phyloP scores from a whole-genome alignment of 2,888 invertebrate species.

The Rhagophthalmus giganteus region DNA sequence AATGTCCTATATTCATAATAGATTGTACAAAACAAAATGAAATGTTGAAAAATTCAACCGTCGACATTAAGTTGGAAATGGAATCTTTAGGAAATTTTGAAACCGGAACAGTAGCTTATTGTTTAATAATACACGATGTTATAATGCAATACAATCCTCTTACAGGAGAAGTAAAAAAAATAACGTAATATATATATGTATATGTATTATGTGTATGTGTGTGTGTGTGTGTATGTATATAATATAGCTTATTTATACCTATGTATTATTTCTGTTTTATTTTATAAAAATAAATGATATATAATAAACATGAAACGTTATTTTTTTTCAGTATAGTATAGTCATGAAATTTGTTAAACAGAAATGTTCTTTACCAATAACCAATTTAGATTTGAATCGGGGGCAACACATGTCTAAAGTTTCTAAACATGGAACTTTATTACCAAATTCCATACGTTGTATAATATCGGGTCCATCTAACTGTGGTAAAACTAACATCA shows the following conservation, averaged over 20 bases:
- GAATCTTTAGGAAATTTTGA: constrained; percentile 33
- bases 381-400: background rate
- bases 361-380: background rate
- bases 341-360: background rate
- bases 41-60: constrained; percentile 33
- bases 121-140: constrained; percentile 35
- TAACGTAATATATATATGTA: background rate
- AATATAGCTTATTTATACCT: too few species aligned
- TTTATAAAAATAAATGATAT: background rate
- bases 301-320: background rate
- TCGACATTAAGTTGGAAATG: constrained; percentile 37
- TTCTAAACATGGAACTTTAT: background rate
- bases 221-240: too few species aligned
- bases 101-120: constrained; percentile 38
- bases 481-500: constrained; percentile 26
- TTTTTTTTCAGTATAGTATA: background rate
- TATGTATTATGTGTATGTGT: background rate
- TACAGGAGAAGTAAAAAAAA: background rate
- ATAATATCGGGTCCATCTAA: constrained; percentile 13
- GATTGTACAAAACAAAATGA: constrained; percentile 37
- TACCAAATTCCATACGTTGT: constrained; percentile 3
- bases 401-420: background rate
- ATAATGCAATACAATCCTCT: background rate
- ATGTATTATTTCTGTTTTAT: too few species aligned
- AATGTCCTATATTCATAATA: constrained; percentile 23